Evolutionary conservation across 2,888 invertebrate genomes (phyloP), one percentile per base, ranked within the genome.

Genomic region (Trichogramma dendrolimi): DNA sequence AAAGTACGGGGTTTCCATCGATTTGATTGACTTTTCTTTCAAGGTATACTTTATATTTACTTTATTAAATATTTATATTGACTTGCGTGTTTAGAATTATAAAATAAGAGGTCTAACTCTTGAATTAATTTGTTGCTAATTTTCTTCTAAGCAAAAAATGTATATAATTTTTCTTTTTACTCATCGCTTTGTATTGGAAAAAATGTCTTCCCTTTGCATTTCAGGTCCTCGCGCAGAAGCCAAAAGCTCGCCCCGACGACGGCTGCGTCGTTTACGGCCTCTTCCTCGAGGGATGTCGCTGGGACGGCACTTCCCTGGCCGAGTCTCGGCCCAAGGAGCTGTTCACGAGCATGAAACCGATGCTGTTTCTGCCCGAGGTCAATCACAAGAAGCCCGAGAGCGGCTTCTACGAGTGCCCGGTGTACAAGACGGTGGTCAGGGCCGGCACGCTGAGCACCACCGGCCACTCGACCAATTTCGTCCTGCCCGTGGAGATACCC

Each of bases 211-310:
- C 8, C 6, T 53, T 6, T 7, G 11, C 40, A 42, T 10, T 7
- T n/a, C 55, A 64, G 64, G 65, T 65, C 1, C 44, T 65, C 8
- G 1, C 39, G 3, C 56, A 50, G 85, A 71, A 78, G 2, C 87
- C 87, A 0, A 66, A 68, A 0, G 78, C 80, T 69, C 78, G 82
- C 67, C 84, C 84, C 0, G 77, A 75, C 0, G 85, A 87, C 71
- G 88, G 88, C 0, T 87, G 87, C 67, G 85, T 83, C 65, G 84
- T 88, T 50, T 82, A 84, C 60, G 88, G 88, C 0, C 74, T 92
- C 62, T 92, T 82, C 76, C 75, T 92, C 55, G 91, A 92, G 76
- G 92, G 92, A 0, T 88, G 88, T n/a, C 81, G 89, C 48, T 92
- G 91, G 91, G 86, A 88, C 74, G 72, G 71, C 42, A 70, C 75